Conservation (phyloP, 2,888 invertebrate species). For the Trachelus iudaicus region DNA sequence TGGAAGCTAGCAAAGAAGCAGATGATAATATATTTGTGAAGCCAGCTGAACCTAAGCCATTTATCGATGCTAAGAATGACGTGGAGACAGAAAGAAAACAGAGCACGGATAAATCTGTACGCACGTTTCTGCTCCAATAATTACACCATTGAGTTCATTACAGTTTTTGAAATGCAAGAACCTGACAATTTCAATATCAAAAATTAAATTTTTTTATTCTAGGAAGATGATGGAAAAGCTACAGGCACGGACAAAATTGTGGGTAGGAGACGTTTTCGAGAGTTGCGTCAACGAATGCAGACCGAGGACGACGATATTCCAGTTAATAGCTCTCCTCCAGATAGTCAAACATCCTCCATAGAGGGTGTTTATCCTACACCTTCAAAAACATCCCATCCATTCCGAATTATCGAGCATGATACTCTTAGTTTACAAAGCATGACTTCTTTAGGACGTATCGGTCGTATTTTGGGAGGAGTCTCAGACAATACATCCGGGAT, state of each 20-base stretch:
- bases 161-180: too few relatives aligned
- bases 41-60: constrained; percentile 53
- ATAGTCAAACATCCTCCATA: constrained; percentile 81
- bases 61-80: constrained; percentile 40
- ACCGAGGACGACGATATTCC: constrained; percentile 85
- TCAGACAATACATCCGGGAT: constrained; percentile 55
- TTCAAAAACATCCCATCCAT: constrained; percentile 78
- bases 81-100: constrained; percentile 39
- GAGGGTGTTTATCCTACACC: constrained; percentile 80
- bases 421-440: constrained; percentile 89
- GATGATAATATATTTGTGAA: constrained; percentile 56
- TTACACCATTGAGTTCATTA: neutral
- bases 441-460: constrained; percentile 87
- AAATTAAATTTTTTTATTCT: constrained; percentile 19
- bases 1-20: constrained; percentile 33
- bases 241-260: constrained; percentile 52
- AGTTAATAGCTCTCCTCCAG: constrained; percentile 76
- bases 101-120: constrained; percentile 48
- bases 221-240: constrained; percentile 66
- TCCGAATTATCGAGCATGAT: constrained; percentile 88
- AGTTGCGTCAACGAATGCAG: constrained; percentile 86
- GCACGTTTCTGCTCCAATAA: neutral
- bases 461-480: constrained; percentile 79
- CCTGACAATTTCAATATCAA: too few relatives aligned
- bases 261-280: constrained; percentile 82